Base-by-base conservation (phyloP, 1,140 invertebrate species). In the Hylaeus anthracinus region DNA sequence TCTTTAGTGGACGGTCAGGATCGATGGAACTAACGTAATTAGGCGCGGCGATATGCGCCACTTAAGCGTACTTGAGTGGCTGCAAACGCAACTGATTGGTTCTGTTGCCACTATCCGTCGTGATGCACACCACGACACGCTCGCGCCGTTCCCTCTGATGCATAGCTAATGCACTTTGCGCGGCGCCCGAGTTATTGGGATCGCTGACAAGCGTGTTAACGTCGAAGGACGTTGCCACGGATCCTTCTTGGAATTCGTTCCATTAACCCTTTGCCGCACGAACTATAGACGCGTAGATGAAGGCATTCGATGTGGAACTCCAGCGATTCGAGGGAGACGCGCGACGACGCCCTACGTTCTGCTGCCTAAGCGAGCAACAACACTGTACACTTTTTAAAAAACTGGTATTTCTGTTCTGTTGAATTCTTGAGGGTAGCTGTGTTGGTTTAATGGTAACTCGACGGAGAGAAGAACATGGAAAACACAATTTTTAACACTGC, bases 21-120 rank as follows among this genome's bases (percentile, higher is more conserved):
- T 87, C 86, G 86, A 87, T 87, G 86, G 85, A 86, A 82, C 81
- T 87, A 87, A 87, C 86, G 86, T 87, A 87, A 87, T 87, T 87
- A 87, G 86, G 75, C 81, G 86, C 65, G 82, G 72, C 77, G 86
- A 87, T 87, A 87, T 86, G 85, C 86, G 86, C 76, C 85, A 86
- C 85, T 86, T 86, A 86, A 86, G 85, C 82, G 86, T 86, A 86
- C 85, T 87, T 87, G 85, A 87, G 85, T 86, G 86, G 86, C 86
- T 87, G 86, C 85, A 86, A 86, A 87, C 85, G 85, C 85, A 83
- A 86, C 85, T 83, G 85, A 86, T 86, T 86, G 85, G 84, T 86
- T 79, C 84, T 77, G 85, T 86, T 86, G 67, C 85, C 77, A 37
- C 85, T 79, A 82, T 67, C 58, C 75, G 72, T 55, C 76, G 66